Base-by-base conservation (phyloP, 2,797 vertebrate genomes). In the Rhinatrema bivittatum region DNA sequence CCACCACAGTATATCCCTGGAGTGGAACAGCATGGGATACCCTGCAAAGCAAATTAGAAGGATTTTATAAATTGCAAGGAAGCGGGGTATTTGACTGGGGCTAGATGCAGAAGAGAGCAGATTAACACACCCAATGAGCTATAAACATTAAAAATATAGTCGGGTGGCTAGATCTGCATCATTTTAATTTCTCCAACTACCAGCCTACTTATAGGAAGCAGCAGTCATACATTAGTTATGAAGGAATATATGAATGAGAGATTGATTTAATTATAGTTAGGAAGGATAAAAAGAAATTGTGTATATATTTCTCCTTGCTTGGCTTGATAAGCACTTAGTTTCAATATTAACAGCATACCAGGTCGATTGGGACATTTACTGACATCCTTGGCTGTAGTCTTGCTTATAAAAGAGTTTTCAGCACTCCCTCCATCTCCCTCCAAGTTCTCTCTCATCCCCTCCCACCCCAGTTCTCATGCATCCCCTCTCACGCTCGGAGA, bases 221-320 rank as follows among this genome's bases (percentile, higher is more conserved):
- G 8, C 13, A 15, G 17, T 12, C 16, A 35, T 29, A 19, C 35
- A 29, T 7, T 16, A 26, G 25, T 25, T 32, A 32, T 40, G 23
- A 16, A 26, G 22, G 11, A 29, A 35, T 29, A 7, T n/a, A 28
- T 13, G n/a, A 19, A 13, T 18, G 34, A n/a, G 29, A 5, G 9
- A 3, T 7, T 0, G 1, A n/a, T 5, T 0, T 3, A 1, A 2
- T 1, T 3, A 4, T 11, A 0, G 10, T 1, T 4, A 13, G 11
- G 12, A 10, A 11, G 8, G 29, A 3, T 2, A n/a, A 9, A 3
- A 5, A 2, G 24, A 9, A n/a, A 27, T 2, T 4, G 14, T 5
- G 29, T 5, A 4, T 1, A 2, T 7, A 16, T 29, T 2, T 12
- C 1, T 2, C 15, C 7, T 1, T 0, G 2, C 8, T 15, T 30